These are phyloP conservation scores for Prorops nasuta DNA, from an alignment of 1,140 invertebrate genomes.

Conservation along the genomic window DNA sequence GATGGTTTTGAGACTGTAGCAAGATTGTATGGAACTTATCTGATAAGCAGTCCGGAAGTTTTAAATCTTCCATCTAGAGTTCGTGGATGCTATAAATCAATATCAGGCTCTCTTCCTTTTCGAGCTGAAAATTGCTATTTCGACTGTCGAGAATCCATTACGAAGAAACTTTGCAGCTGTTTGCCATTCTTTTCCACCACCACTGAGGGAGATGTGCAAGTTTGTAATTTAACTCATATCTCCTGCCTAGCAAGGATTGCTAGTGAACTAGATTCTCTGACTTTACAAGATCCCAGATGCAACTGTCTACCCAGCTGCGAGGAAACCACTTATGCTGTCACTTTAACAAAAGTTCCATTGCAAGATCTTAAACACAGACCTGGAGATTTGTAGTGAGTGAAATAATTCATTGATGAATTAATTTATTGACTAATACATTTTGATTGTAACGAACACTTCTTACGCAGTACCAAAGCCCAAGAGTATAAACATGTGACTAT, in stretches of 20 bases:
- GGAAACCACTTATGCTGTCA: constrained; percentile 28
- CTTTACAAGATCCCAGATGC: constrained; percentile 20
- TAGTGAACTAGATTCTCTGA: constrained; percentile 10
- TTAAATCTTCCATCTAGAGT: constrained; percentile 10
- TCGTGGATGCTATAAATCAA: constrained; percentile 11
- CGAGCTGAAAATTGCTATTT: constrained; percentile 27
- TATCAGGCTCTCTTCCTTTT: constrained; percentile 2
- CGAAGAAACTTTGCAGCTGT: constrained; percentile 17
- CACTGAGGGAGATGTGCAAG: background rate
- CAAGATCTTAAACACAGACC: constrained; percentile 26
- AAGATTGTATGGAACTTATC: constrained; percentile 12
- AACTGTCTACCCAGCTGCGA: constrained; percentile 44
- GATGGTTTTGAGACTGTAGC: constrained; percentile 21
- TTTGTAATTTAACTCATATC: constrained; percentile 26
- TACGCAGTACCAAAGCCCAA: constrained; percentile 46
- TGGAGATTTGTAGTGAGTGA: constrained; percentile 45
- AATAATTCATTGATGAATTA: too few species aligned
- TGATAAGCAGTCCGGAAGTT: constrained; percentile 25
- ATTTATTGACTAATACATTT: too few species aligned
- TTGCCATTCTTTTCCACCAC: constrained; percentile 16
- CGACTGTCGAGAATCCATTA: constrained; percentile 15
- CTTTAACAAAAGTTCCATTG: constrained; percentile 30
- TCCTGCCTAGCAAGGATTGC: constrained; percentile 17
- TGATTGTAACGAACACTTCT: too few species aligned
- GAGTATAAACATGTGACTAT: constrained; percentile 54